Percentiles rank a stretch among this genome's conserved stretches.
Conservation (phyloP, 2,797 vertebrate species). For the Smutsia gigantea region DNA sequence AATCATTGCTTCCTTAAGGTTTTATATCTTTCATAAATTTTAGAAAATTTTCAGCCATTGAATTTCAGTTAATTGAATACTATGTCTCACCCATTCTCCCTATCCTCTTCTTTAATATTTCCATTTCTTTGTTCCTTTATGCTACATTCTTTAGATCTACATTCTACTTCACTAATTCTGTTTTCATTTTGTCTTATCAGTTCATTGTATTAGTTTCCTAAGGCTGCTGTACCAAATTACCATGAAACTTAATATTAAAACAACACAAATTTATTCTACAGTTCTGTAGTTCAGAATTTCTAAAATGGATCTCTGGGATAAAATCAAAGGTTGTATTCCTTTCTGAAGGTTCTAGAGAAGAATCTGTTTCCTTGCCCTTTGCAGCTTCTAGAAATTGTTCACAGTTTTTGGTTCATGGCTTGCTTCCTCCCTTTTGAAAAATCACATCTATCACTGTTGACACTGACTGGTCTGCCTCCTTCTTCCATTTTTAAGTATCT, state of each 20-base stretch:
- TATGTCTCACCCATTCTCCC: background rate
- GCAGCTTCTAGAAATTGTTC: background rate
- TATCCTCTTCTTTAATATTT: background rate
- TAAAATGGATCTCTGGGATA: background rate
- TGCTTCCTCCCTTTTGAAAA: background rate
- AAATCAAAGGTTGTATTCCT: background rate
- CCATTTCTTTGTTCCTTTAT: background rate
- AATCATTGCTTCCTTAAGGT: background rate
- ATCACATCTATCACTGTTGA: background rate
- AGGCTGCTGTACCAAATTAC: background rate
- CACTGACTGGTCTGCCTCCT: background rate
- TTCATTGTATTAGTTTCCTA: background rate
- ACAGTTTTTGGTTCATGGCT: background rate
- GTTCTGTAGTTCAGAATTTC: background rate
- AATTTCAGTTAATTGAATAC: background rate
- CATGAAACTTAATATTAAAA: background rate
- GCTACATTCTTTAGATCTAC: background rate
- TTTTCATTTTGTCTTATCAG: background rate
- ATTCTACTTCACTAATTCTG: background rate
- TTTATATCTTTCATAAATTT: background rate
- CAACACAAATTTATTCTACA: background rate
- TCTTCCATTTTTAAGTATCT: background rate
- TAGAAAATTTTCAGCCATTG: background rate
- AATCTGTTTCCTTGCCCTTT: background rate
- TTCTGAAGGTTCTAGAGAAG: background rate